phyloP scores from a whole-genome alignment of 2,797 vertebrate species.

The Basileuterus tristriatus region DNA sequence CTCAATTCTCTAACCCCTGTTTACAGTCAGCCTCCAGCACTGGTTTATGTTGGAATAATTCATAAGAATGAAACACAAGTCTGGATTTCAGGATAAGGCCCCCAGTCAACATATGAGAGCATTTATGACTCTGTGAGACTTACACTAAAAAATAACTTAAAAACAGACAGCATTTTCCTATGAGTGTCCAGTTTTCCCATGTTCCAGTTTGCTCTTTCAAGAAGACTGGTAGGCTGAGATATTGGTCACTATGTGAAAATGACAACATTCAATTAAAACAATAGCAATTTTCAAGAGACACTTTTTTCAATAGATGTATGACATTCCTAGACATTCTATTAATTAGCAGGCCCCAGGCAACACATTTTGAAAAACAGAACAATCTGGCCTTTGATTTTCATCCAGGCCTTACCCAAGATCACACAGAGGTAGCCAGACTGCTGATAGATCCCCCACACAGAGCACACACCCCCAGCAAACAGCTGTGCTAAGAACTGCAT shows the following conservation, averaged over 20 bases:
- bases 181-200: slow-evolving; percentile 33
- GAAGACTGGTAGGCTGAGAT: slow-evolving; percentile 43
- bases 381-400: slow-evolving; percentile 65
- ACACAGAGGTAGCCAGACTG: slow-evolving; percentile 63
- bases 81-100: slow-evolving; percentile 45
- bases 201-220: slow-evolving; percentile 47
- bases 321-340: slow-evolving; percentile 68
- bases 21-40: slow-evolving; percentile 21
- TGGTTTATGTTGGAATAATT: slow-evolving; percentile 38
- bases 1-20: neutral
- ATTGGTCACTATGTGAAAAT: slow-evolving; percentile 51
- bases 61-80: slow-evolving; percentile 36
- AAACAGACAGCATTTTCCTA: slow-evolving; percentile 17
- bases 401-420: slow-evolving; percentile 66
- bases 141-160: slow-evolving; percentile 42
- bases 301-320: slow-evolving; percentile 55
- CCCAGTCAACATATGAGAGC: slow-evolving; percentile 64
- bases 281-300: slow-evolving; percentile 58
- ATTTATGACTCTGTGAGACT: slow-evolving; percentile 44
- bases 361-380: slow-evolving; percentile 65
- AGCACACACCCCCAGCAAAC: slow-evolving; percentile 49
- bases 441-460: slow-evolving; percentile 62
- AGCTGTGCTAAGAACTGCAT: slow-evolving; percentile 37
- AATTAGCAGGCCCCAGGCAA: slow-evolving; percentile 62
- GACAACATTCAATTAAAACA: slow-evolving; percentile 66